Base-by-base conservation (phyloP, 35 echinoderm and acorn worm species). In the Ophioderma brevispina region DNA sequence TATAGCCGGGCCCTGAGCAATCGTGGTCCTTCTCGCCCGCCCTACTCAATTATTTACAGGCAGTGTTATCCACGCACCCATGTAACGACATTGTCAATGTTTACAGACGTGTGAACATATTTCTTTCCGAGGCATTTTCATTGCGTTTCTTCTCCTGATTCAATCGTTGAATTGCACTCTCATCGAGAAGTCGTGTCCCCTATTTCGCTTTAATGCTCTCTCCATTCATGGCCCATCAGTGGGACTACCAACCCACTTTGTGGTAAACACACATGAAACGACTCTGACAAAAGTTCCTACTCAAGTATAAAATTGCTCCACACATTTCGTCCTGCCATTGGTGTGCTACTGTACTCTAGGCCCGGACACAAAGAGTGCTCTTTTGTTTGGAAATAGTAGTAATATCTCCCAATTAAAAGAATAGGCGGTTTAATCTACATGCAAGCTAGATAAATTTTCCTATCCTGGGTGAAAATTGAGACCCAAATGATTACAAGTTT, bases 11-110 rank as follows among this genome's bases (percentile, higher is more conserved):
- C 59, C 59, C n/a, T 1, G 3, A 30, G 59, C 59, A 70, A 3
- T 70, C 3, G 28, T 70, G 28, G 59, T 70, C 59, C 59, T 70
- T 30, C 59, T 70, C 10, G 59, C 28, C 59, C n/a, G 17, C 59
- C 59, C 15, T 70, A 70, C 59, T 70, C 59, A 70, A 70, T 70
- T 70, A 15, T 15, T 70, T 70, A 15, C 10, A 8, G 2, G 59
- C 23, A 17, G 41, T 17, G 41, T 46, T 46, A 46, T 46, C 41
- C 41, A 46, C 28, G 59, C 17, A 70, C 23, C 59, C 59, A 70
- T 17, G 41, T 70, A 70, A 70, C n/a, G 59, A 70, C 59, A 70
- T 70, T 70, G 59, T 70, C 17, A 70, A 70, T 70, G 59, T 70
- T 70, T 70, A 70, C 17, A 30, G 59, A 30, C 23, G 17, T 70